Base-by-base conservation (phyloP, 2,113 vertebrate genomes). In the Turnix velox region DNA sequence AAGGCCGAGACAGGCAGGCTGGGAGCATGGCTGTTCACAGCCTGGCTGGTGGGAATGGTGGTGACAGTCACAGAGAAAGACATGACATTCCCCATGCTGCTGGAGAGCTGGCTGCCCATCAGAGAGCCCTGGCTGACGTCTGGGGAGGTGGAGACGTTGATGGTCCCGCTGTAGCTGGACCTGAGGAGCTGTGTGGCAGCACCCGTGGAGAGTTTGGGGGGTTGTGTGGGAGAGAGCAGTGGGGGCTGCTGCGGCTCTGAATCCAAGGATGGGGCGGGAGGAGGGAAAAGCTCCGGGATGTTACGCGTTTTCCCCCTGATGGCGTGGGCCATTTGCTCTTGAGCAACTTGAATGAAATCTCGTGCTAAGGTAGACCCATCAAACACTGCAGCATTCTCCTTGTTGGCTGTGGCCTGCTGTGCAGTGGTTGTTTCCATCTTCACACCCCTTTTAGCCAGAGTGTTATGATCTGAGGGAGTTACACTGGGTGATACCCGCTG, bases 51-150 rank as follows among this genome's bases (percentile, higher is more conserved):
- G 28, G 99, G 99, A 68, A 99, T 99, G 95, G 99, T 98, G 87
- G 99, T 99, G 73, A 99, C 99, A 3, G 99, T 99, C 94, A 99
- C 99, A 0, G 99, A 99, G 89, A 99, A 99, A 55, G 99, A 99
- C 98, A 99, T 99, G 93, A 99, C 98, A 45, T 99, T 98, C 16
- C 96, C 97, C 57, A 98, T 97, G 33, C 96, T 98, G 37, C 97
- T 95, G 49, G 97, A 90, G 31, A 97, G 67, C 90, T 97, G 97
- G n/a, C 87, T 94, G 0, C 45, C 16, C 51, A 97, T 52, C 1
- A 98, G 90, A 8, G 97, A 83, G 83, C 84, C 96, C 39, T 97
- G 98, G 93, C 96, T 98, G 77, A 98, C 90, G 17, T 98, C 96
- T 3, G 98, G 96, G 57, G 98, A 98, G 79, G 98, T 98, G 84